Percentiles rank a stretch among this genome's conserved stretches.
These are phyloP conservation scores for Latrodectus hesperus DNA, from an alignment of 2,888 invertebrate genomes.

Conservation along the genomic window DNA sequence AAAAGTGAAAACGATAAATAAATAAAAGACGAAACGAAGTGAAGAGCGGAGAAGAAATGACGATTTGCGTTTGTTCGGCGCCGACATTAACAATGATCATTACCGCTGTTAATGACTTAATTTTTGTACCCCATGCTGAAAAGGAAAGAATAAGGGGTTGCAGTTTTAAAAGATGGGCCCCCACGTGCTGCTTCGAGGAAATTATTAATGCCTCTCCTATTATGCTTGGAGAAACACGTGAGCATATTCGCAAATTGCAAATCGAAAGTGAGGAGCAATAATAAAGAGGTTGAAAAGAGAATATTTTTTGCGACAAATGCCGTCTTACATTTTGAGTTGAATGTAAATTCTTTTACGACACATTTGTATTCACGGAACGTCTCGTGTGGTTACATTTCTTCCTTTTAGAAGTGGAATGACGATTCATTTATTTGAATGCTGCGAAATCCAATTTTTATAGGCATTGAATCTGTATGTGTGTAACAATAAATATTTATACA, in stretches of 20 bases:
- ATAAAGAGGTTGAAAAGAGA: neutral
- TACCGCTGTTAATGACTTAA: slow-evolving; percentile 65
- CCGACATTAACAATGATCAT: slow-evolving; percentile 65
- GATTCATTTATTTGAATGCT: too few relatives aligned
- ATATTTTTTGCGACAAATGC: neutral
- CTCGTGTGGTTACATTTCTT: too few relatives aligned
- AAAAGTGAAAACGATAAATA: slow-evolving; percentile 16
- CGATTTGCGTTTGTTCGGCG: slow-evolving; percentile 54
- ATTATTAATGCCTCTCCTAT: slow-evolving; percentile 43
- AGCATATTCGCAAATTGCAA: slow-evolving; percentile 38
- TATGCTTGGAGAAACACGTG: slow-evolving; percentile 29
- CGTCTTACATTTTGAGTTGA: neutral
- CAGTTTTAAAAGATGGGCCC: slow-evolving; percentile 49
- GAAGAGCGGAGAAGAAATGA: slow-evolving; percentile 33
- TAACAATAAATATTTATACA: too few relatives aligned
- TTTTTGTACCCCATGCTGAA: slow-evolving; percentile 66
- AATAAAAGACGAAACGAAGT: slow-evolving; percentile 45
- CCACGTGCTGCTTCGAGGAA: slow-evolving; percentile 37
- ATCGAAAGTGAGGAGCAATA: slow-evolving; percentile 25
- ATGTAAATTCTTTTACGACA: neutral
- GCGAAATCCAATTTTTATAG: too few relatives aligned
- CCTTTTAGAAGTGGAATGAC: too few relatives aligned
- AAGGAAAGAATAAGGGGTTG: slow-evolving; percentile 22
- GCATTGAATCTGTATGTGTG: too few relatives aligned
- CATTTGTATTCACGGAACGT: neutral